phyloP scores from a whole-genome alignment of 2,888 invertebrate genomes.

The Orchestes rusci region DNA sequence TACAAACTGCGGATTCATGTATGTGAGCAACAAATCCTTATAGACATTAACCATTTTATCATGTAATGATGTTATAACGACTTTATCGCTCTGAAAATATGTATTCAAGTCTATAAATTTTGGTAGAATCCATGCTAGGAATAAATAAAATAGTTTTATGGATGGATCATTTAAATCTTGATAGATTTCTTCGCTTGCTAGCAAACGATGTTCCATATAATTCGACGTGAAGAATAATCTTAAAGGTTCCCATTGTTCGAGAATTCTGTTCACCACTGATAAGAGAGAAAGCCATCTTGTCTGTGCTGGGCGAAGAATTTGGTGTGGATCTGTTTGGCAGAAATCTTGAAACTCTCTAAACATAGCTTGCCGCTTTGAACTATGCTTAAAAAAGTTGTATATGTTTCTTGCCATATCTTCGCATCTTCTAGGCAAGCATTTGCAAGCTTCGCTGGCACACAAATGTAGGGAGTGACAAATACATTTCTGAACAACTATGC shows the following conservation, averaged over 20 bases:
- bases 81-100: constrained; percentile 8
- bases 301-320: constrained; percentile 21
- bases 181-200: constrained; percentile 2
- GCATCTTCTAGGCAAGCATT: constrained; percentile 31
- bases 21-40: not conserved
- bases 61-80: not conserved
- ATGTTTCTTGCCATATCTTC: constrained; percentile 34
- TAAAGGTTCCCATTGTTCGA: constrained; percentile 10
- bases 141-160: constrained; percentile 1
- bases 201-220: constrained; percentile 6
- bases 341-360: constrained; percentile 24
- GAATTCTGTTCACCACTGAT: constrained; percentile 12
- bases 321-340: constrained; percentile 19
- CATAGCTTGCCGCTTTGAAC: constrained; percentile 21
- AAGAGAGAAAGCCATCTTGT: constrained; percentile 29
- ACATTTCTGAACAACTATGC: constrained; percentile 34
- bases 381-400: constrained; percentile 30
- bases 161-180: not conserved
- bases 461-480: constrained; percentile 37
- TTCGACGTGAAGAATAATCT: constrained; percentile 3
- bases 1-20: constrained; percentile 5
- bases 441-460: constrained; percentile 34
- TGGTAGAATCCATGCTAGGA: constrained; percentile 3
- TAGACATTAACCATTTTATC: not conserved
- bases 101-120: constrained; percentile 4